Evolutionary conservation across 2,888 invertebrate species (phyloP), one percentile per base, ranked within the genome.

Genomic region (Lochmaea capreae): DNA sequence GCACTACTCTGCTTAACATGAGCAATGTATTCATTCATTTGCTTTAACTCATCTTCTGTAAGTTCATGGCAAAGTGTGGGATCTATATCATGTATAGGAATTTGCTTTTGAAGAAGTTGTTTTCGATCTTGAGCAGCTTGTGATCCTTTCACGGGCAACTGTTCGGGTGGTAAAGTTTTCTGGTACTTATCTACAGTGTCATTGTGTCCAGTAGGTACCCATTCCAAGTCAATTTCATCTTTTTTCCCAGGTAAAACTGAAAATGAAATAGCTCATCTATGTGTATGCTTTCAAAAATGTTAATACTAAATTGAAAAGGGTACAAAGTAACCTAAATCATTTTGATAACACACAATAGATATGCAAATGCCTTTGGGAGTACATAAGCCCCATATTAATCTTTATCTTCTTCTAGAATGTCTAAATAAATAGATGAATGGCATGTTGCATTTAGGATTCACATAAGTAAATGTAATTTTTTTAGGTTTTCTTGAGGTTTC

Each of bases 31-130:
- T 87, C 87, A 66, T 86, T 84, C 86, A 88, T 86, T 79, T 86
- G 81, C 26, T 84, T 82, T 58, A 86, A 77, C 79, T 88, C 88
- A 5, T 84, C 84, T 42, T 86, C 86, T 14, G 89, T 89, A 8
- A 91, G 86, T 68, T 89, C 88, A 79, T 91, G 90, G 79, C 91
- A 91, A n/a, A 88, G 84, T 58, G 87, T 87, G 26, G 90, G 88
- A 85, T 95, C 94, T 63, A 95, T 91, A 84, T 96, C 96, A 83
- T 96, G 95, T 1, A 94, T 90, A 12, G 96, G 96, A 72, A 96
- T 90, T 87, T 97, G 96, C 76, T 94, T 94, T 82, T 95, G 93
- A 6, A 97, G 89, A 81, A 95, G 92, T 72, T 94, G 93, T 79
- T 94, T 93, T 18, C 97, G 89, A 79, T 92, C 90, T 66, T 91